A percentile compares a stretch with the other conserved stretches of the same genome.
These are phyloP conservation scores for Sitta europaea DNA, from an alignment of 2,113 vertebrate species.

Conservation along the genomic window DNA sequence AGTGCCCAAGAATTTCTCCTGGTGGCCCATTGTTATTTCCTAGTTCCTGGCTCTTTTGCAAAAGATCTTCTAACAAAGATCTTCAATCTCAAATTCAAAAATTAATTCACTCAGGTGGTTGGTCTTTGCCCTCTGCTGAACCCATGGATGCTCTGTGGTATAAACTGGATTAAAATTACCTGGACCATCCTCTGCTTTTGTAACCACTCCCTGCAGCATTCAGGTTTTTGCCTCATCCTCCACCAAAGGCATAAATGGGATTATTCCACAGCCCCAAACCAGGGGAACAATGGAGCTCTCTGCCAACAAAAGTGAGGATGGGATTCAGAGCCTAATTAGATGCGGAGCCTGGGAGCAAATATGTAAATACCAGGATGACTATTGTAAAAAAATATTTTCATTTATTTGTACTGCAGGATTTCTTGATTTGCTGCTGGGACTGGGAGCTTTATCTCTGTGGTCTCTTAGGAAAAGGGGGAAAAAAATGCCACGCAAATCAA, in stretches of 20 bases:
- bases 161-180: not conserved
- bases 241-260: not conserved
- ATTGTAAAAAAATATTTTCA: constrained; percentile 19
- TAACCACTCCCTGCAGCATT: not conserved
- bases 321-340: constrained; percentile 45
- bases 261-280: not conserved
- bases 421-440: constrained; percentile 42
- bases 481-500: not conserved
- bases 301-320: not conserved
- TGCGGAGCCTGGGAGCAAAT: constrained; percentile 45
- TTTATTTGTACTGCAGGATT: constrained; percentile 25
- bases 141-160: not conserved
- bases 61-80: not conserved
- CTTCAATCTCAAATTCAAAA: not conserved
- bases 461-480: not conserved
- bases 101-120: not conserved
- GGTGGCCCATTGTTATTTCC: not conserved
- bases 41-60: not conserved
- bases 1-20: not conserved
- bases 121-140: not conserved
- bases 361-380: constrained; percentile 16
- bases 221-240: not conserved
- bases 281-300: not conserved
- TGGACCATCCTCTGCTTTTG: not conserved
- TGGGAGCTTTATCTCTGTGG: not conserved